Conservation (phyloP, 2,113 vertebrate species). For the Charadrius vociferus region DNA sequence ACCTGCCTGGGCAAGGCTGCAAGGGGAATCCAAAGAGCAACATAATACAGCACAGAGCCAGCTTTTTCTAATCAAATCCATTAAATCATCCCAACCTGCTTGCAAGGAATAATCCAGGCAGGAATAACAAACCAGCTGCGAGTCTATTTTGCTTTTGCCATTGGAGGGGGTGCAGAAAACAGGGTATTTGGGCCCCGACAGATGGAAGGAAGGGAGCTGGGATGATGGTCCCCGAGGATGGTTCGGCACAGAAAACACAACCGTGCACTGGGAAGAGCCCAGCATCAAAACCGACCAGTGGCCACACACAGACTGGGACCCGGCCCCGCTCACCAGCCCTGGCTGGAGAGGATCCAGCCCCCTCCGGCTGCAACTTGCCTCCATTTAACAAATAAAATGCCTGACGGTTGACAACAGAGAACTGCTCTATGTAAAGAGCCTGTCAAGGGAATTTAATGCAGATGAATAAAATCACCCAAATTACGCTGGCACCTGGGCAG, state of each 20-base stretch:
- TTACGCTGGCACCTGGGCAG: background rate
- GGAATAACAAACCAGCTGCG: background rate
- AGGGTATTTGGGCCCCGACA: rapidly evolving
- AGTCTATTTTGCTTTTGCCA: background rate
- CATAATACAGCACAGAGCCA: background rate
- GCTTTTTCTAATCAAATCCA: constrained; percentile 13
- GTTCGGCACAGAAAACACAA: rapidly evolving
- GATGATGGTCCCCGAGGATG: background rate
- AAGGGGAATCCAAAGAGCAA: background rate
- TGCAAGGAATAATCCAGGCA: constrained; percentile 10
- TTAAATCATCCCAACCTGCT: constrained; percentile 37
- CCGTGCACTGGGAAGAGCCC: rapidly evolving
- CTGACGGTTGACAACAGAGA: background rate
- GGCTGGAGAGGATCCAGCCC: background rate
- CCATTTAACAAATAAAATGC: constrained; percentile 7
- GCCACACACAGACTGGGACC: background rate
- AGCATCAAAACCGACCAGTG: rapidly evolving
- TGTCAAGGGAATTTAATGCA: background rate
- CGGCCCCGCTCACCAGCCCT: background rate
- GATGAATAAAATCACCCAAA: background rate
- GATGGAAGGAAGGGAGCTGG: background rate
- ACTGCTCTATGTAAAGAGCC: background rate
- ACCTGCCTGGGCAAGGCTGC: background rate
- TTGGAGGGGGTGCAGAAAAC: background rate
- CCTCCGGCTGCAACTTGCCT: background rate